A percentile compares a stretch with the other conserved stretches of the same genome.
Evolutionary conservation across 2,888 invertebrate species (phyloP).

Genomic region (Phorcus lineatus): DNA sequence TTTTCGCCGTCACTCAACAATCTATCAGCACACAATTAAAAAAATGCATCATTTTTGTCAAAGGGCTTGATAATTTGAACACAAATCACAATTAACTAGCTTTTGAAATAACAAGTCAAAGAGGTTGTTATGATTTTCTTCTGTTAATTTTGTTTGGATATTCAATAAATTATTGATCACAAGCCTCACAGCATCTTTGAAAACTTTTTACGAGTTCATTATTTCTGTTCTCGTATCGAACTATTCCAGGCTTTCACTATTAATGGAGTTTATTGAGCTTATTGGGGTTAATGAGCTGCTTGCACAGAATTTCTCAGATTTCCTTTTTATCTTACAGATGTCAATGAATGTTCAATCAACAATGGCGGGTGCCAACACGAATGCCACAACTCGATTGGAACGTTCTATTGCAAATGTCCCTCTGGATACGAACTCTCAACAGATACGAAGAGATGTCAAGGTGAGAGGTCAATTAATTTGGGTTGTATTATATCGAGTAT

Average conservation of each 20-base stretch:
- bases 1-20: too few species aligned
- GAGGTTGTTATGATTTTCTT: not conserved
- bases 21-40: too few species aligned
- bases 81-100: too few species aligned
- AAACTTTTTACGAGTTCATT: not conserved
- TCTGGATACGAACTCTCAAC: slow-evolving; percentile 85
- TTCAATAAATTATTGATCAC: not conserved
- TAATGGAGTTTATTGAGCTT: not conserved
- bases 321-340: slow-evolving; percentile 70
- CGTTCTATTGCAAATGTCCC: slow-evolving; percentile 88
- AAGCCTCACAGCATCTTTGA: not conserved
- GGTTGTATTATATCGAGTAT: not conserved
- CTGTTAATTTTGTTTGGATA: not conserved
- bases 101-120: too few species aligned
- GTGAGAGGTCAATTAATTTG: slow-evolving; percentile 38
- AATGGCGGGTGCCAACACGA: slow-evolving; percentile 89
- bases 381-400: slow-evolving; percentile 84
- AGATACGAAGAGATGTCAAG: slow-evolving; percentile 77
- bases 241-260: not conserved
- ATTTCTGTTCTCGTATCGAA: not conserved
- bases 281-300: not conserved
- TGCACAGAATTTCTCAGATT: not conserved
- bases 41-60: too few species aligned
- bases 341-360: slow-evolving; percentile 89
- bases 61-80: too few species aligned